Base-by-base conservation (phyloP, 2,888 invertebrate genomes). In the Tholera decimalis region DNA sequence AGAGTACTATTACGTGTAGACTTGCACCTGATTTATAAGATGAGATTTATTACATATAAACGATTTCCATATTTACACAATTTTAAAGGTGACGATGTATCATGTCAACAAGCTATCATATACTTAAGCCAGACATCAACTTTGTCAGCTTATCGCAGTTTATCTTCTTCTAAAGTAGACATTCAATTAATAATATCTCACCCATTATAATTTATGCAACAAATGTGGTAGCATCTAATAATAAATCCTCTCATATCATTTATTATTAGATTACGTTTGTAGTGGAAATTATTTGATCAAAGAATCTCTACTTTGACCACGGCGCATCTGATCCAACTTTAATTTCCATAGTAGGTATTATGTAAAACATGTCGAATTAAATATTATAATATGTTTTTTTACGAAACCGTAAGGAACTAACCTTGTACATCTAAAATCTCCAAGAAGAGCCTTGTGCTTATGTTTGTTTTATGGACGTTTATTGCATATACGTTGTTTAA, bases 351-450 rank as follows among this genome's bases (percentile, higher is more conserved):
- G 49, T n/a, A n/a, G n/a, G n/a, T 11, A 22, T 77, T 72, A 60
- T 65, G 57, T 55, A 51, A 77, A 74, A 56, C 46, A 77, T 56
- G 39, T 24, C 30, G 46, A 51, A 56, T 63, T 47, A 30, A 44
- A 24, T 61, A 51, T 54, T 58, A 28, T 41, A 22, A 28, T 24
- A 39, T 35, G 26, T 18, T 33, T 64, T 60, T 60, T 64, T 46
- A 64, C 33, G 56, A 57, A 49, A 77, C 49, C 55, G 39, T 60
- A 71, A 60, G 59, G 57, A 71, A 60, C 44, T 66, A 39, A 77
- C 81, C 81, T 80, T 80, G 81, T 72, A 26, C 43, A 13, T 41
- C 13, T 55, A 72, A 71, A 68, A 69, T 69, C 50, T 67, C 55
- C 50, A 37, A 61, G 35, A 57, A 60, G 43, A 67, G 56, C 81